Base-by-base conservation (phyloP, 2,888 invertebrate genomes). In the Nudaria mundana region DNA sequence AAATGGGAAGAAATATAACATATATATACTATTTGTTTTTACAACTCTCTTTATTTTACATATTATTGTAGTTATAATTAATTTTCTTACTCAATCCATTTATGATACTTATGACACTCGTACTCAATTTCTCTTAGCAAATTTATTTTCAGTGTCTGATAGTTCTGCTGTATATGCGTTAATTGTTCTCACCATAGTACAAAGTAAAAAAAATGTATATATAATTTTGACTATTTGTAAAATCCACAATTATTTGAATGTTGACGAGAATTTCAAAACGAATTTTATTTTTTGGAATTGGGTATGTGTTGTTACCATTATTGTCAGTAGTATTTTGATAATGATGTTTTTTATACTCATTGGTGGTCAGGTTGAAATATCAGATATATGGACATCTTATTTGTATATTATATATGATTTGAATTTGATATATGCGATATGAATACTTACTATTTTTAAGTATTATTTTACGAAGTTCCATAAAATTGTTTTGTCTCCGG, bases 341-440 rank as follows among this genome's bases (percentile, higher is more conserved):
- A 13, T 31, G 0, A n/a, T 22, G 6, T 22, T 4, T 22, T 22
- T 13, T 2, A 2, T 7, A 13, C 7, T 22, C 13, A 0, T 13
- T 5, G 16, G 16, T 6, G 10, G 11, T 13, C 13, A 31, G n/a
- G 3, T 22, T n/a, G 8, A 18, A 3, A 20, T 22, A 8, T 10
- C 8, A 5, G 31, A 31, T 13, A 2, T 13, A n/a, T 14, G 2
- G 4, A 13, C n/a, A n/a, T 5, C 11, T n/a, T 5, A 11, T 13
- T 13, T 22, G n/a, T 22, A 22, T 13, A 14, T 14, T 13, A 22
- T 13, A 13, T 16, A 37, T 29, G 41, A 52, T 28, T 28, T 14
- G 3, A 35, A 48, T 35, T 10, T 41, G 3, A 8, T 47, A 7
- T 48, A 52, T 39, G 40, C 30, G 4, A 35, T 35, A 3, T 16